Base-by-base conservation (phyloP, 2,888 invertebrate genomes). In the Athripsodes cinereus region DNA sequence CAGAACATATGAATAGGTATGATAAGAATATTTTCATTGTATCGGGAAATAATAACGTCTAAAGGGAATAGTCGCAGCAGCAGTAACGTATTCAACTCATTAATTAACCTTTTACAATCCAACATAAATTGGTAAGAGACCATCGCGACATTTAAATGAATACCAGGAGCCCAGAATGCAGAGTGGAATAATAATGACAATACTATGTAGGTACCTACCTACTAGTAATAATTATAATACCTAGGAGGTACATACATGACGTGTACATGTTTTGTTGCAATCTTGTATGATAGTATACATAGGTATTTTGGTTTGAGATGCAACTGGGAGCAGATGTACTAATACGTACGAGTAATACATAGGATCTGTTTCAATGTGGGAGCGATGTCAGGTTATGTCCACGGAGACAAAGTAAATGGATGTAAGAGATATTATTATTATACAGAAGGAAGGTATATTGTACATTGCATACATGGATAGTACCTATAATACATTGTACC, bases 321-420 rank as follows among this genome's bases (percentile, higher is more conserved):
- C n/a, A n/a, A n/a, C n/a, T n/a, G n/a, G 16, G 13, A n/a, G 40
- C 40, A 40, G 40, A 13, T 26, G 26, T 26, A 26, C 10, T 26
- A 26, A 10, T 26, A n/a, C n/a, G n/a, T n/a, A n/a, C n/a, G n/a
- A n/a, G n/a, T n/a, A n/a, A n/a, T n/a, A n/a, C n/a, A n/a, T 13
- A 13, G 40, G 3, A 40, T 40, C 40, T 40, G 40, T n/a, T 40
- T 13, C 16, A 40, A n/a, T 13, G 40, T 16, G 16, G 40, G 40
- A n/a, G 40, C 40, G 26, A 40, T 40, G 40, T 40, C 40, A 40
- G 40, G 40, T 40, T 40, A 40, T 40, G 40, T 40, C 40, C 40
- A 13, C 40, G 40, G 40, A 40, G 40, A 40, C 40, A 40, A 40
- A 40, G 40, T 40, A 40, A 40, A 40, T 40, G 40, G 40, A 40